Evolutionary conservation across 2,113 vertebrate species (phyloP), one percentile per base, ranked within the genome.

Genomic region (Rattus rattus): DNA sequence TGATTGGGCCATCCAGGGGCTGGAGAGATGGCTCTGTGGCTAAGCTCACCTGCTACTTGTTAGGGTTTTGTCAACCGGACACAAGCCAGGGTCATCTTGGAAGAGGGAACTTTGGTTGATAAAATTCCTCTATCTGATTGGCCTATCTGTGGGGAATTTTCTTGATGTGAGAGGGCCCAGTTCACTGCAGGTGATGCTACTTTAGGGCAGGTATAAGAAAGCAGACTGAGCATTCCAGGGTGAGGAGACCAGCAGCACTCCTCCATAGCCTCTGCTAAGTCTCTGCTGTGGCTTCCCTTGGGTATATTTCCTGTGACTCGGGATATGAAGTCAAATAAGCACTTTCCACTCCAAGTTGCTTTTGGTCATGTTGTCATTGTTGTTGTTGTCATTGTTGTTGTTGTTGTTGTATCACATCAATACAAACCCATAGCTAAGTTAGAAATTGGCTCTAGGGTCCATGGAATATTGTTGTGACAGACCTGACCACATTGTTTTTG

Each of bases 1-100:
- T 10, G 1, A 3, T 24, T 10, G 1, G 5, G 39, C 39, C 10
- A 0, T 56, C 33, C 10, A 2, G 52, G 52, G 17, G 33, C 30
- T 33, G 7, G 52, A 56, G 17, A 36, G 49, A 22, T 56, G 77
- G 30, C 28, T 36, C 52, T 1, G 33, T 22, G 9, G 17, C 77
- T 56, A 36, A 56, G 9, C n/a, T 11, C 52, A n/a, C 52, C 20
- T 80, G 49, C 52, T 80, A 56, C 77, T n/a, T 80, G 33, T 56
- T 80, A 80, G 33, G 77, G 19, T 36, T 80, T 80, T 22, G 17
- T 36, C 77, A 80, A 36, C 77, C 2, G 1, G 47, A 52, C 26
- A 17, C 26, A 52, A 77, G 47, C 28, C 76, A 80, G 52, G 24
- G 30, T 56, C 77, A n/a, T 80, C 30, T 80, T 56, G 17, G 33